These are phyloP conservation scores for Blomia tropicalis DNA, from an alignment of 2,888 invertebrate species.

Conservation along the genomic window DNA sequence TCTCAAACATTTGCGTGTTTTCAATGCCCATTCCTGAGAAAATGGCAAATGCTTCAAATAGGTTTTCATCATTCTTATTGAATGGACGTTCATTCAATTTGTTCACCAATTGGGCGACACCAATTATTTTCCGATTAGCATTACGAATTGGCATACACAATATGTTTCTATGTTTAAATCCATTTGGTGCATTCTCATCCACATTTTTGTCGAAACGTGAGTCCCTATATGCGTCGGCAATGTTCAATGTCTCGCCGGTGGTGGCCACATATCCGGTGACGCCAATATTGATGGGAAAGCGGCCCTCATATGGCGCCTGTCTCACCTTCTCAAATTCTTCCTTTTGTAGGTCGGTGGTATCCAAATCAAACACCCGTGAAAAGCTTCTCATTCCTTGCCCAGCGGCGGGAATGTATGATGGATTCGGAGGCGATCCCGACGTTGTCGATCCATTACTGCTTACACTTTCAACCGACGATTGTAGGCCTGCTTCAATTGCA, in stretches of 20 bases:
- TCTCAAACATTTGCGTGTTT: slow-evolving; percentile 93
- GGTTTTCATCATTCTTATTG: slow-evolving; percentile 87
- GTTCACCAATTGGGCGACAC: slow-evolving; percentile 77
- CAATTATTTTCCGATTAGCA: slow-evolving; percentile 74
- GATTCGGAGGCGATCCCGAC: background rate
- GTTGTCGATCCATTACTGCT: background rate
- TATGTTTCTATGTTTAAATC: slow-evolving; percentile 69
- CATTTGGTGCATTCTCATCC: slow-evolving; percentile 24
- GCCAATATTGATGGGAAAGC: slow-evolving; percentile 86
- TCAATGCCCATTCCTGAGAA: slow-evolving; percentile 95
- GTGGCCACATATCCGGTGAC: slow-evolving; percentile 87
- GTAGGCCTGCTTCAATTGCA: background rate
- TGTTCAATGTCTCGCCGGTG: slow-evolving; percentile 85
- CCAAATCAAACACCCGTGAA: slow-evolving; percentile 81
- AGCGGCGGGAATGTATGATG: background rate
- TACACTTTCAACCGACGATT: background rate
- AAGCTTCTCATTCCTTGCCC: slow-evolving; percentile 50
- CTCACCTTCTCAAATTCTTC: slow-evolving; percentile 5
- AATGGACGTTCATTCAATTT: slow-evolving; percentile 77
- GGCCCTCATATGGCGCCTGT: slow-evolving; percentile 64
- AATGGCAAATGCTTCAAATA: slow-evolving; percentile 90
- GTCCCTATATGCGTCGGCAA: slow-evolving; percentile 74
- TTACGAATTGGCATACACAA: slow-evolving; percentile 93
- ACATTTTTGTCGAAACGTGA: slow-evolving; percentile 56
- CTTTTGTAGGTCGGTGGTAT: slow-evolving; percentile 57